A percentile compares a stretch with the other conserved stretches of the same genome.
phyloP scores from a whole-genome alignment of 1,140 invertebrate species.

The Chelonus insularis region DNA sequence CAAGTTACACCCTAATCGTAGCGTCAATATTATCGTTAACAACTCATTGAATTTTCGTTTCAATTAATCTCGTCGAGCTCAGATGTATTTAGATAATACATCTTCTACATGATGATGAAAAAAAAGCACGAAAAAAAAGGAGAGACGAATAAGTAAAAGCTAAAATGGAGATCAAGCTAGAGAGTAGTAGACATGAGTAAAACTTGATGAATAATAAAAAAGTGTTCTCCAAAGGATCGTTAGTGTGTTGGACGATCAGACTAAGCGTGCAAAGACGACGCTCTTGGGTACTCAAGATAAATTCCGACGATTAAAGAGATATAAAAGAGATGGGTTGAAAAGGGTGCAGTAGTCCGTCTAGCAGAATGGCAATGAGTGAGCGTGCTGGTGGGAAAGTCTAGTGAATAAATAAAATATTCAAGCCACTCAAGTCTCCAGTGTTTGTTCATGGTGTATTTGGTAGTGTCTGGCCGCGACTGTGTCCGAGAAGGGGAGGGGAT shows the following conservation, averaged over 20 bases:
- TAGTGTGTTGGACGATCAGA: not conserved
- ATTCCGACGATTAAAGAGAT: slow-evolving; percentile 33
- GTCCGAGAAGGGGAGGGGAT: slow-evolving; percentile 6
- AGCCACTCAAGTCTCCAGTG: slow-evolving; percentile 36
- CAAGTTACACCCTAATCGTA: not conserved
- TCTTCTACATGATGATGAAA: too few species aligned
- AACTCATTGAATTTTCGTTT: slow-evolving; percentile 11
- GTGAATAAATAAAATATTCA: slow-evolving; percentile 53
- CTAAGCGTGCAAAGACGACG: not conserved
- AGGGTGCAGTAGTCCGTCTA: slow-evolving; percentile 26
- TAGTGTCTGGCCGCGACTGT: slow-evolving; percentile 34
- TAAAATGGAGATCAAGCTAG: not conserved
- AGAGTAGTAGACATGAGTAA: not conserved
- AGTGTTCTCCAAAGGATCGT: slow-evolving; percentile 1
- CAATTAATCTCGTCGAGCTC: not conserved
- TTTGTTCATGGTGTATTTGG: slow-evolving; percentile 43
- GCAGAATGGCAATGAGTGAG: slow-evolving; percentile 4
- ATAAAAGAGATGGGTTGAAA: slow-evolving; percentile 25
- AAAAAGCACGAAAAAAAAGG: too few species aligned
- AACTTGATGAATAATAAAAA: not conserved
- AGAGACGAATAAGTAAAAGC: not conserved
- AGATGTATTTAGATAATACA: not conserved
- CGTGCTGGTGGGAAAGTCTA: not conserved
- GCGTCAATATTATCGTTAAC: slow-evolving; percentile 20
- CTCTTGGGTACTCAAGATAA: slow-evolving; percentile 25